Evolutionary conservation across 37 sponge, comb jelly and placozoan species (phyloP).

Genomic region (Chondrosia reniformis): DNA sequence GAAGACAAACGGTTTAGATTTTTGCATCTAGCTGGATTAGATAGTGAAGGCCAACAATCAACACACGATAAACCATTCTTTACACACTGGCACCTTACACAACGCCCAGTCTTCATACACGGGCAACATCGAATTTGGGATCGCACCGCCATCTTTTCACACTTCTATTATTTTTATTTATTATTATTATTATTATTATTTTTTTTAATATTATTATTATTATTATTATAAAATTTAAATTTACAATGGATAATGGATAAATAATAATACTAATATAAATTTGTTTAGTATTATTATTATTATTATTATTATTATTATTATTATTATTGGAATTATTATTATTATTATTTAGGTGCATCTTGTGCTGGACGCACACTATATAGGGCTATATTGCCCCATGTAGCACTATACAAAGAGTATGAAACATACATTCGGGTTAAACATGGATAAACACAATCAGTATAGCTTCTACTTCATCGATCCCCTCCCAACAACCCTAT

Average conservation of each 20-base stretch:
- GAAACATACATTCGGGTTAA: no score
- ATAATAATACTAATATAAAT: background rate
- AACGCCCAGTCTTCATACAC: background rate
- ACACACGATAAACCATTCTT: background rate
- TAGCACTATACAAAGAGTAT: no score
- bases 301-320: no score
- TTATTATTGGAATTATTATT: no score
- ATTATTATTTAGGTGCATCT: no score
- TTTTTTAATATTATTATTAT: background rate
- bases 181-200: conserved; percentile 1
- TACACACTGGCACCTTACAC: background rate
- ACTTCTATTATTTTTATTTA: background rate
- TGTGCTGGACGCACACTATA: no score
- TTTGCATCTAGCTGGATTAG: background rate
- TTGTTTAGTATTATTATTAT: no score
- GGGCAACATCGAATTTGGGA: background rate
- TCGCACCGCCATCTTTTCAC: background rate
- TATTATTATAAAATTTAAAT: background rate
- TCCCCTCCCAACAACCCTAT: no score
- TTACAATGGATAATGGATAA: no score
- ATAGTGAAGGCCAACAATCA: background rate
- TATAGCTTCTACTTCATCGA: no score
- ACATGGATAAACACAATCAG: no score
- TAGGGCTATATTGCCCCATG: no score
- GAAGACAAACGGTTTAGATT: background rate